These are phyloP conservation scores for Clarias gariepinus DNA, from an alignment of 2,113 vertebrate species.

Conservation along the genomic window DNA sequence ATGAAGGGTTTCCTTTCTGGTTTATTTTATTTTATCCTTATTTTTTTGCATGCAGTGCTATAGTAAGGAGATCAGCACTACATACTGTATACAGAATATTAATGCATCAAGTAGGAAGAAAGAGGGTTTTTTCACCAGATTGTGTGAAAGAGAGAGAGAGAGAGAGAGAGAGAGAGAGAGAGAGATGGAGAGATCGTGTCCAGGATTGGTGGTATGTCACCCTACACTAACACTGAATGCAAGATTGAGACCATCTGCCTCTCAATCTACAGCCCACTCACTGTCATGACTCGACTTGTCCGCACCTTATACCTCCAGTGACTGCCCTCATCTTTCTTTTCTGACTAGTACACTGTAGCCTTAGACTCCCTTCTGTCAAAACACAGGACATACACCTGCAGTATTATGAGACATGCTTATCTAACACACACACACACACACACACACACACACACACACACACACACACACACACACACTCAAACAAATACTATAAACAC, in stretches of 20 bases:
- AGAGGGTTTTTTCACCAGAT: background rate
- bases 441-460: no score
- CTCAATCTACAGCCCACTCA: conserved; percentile 18
- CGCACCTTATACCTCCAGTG: background rate
- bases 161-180: background rate
- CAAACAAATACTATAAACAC: no score
- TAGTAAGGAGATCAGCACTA: background rate
- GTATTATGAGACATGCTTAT: background rate
- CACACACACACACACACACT: no score
- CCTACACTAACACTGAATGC: background rate
- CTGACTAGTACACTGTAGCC: background rate
- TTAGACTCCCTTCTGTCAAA: background rate
- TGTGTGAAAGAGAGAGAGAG: background rate
- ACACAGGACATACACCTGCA: background rate
- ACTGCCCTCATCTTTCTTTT: background rate
- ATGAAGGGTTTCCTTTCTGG: background rate
- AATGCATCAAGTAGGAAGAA: background rate
- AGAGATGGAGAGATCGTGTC: background rate
- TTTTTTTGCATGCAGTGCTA: background rate
- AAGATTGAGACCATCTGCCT: conserved; percentile 4
- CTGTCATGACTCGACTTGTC: background rate
- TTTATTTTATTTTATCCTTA: background rate
- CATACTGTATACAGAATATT: background rate
- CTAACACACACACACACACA: no score
- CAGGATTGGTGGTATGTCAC: background rate